These are phyloP conservation scores for Crossocerus cetratus DNA, from an alignment of 2,888 invertebrate species.

Conservation along the genomic window DNA sequence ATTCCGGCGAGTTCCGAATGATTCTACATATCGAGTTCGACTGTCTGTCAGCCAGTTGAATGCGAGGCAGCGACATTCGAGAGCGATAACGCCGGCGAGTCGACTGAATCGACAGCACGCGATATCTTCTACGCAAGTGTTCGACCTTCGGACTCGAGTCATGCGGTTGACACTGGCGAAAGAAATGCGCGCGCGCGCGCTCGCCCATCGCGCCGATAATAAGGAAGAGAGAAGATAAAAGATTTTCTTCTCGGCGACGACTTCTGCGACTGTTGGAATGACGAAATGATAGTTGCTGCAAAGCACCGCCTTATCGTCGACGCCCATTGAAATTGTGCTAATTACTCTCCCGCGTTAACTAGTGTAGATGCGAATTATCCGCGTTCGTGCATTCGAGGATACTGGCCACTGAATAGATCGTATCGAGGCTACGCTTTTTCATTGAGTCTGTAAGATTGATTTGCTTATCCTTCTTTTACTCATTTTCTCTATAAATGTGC, in stretches of 20 bases:
- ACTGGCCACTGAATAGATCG: no score
- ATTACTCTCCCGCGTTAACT: not conserved
- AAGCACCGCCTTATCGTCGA: not conserved
- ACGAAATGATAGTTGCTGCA: no score
- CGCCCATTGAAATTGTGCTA: not conserved
- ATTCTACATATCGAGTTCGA: no score
- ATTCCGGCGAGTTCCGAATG: no score
- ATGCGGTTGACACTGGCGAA: slow-evolving; percentile 40
- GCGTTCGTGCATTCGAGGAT: no score
- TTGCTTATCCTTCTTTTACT: no score
- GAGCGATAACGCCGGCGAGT: not conserved
- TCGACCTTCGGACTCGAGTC: slow-evolving; percentile 55
- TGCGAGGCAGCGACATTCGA: slow-evolving; percentile 6
- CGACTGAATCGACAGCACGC: not conserved
- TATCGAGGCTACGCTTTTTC: no score
- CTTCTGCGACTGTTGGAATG: no score
- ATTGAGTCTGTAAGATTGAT: no score
- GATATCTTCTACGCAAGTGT: not conserved
- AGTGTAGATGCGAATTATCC: not conserved
- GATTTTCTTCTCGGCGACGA: no score
- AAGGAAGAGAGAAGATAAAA: slow-evolving; percentile 17
- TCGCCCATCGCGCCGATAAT: no score
- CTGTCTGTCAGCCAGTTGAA: slow-evolving; percentile 4
- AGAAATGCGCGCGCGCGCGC: slow-evolving; percentile 22
- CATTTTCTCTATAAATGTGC: no score